Evolutionary conservation across 37 sponge, comb jelly and placozoan genomes (phyloP).

Genomic region (Cliona cf. orientalis): DNA sequence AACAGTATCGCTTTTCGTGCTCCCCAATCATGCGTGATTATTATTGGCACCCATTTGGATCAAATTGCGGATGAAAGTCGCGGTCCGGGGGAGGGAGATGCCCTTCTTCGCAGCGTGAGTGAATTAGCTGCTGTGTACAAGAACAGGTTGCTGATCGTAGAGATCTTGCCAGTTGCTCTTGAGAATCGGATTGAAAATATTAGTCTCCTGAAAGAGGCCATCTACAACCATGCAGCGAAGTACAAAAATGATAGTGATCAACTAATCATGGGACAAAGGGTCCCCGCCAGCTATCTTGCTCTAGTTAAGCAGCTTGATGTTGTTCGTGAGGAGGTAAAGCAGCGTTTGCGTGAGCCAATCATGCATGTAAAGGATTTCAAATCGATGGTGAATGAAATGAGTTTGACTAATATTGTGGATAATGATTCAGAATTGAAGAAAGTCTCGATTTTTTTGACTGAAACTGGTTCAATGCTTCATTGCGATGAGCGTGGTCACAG

Average conservation of each 20-base stretch:
- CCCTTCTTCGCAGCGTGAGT: conserved; percentile 4
- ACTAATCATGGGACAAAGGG: conserved; percentile 36
- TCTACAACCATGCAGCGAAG: conserved; percentile 39
- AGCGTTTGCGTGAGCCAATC: conserved; percentile 10
- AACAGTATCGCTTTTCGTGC: conserved; percentile 68
- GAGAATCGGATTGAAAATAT: conserved; percentile 39
- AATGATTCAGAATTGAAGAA: conserved; percentile 46
- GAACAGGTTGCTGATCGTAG: conserved; percentile 1
- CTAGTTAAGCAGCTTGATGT: conserved; percentile 7
- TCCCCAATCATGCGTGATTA: conserved; percentile 52
- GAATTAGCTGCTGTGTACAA: conserved; percentile 8
- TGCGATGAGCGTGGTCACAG: conserved; percentile 50
- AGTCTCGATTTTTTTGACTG: conserved; percentile 54
- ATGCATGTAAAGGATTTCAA: conserved; percentile 43
- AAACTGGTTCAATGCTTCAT: conserved; percentile 55
- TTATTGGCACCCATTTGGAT: conserved; percentile 76
- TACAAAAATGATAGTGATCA: conserved; percentile 2
- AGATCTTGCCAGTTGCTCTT: conserved; percentile 7
- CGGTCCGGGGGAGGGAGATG: background rate
- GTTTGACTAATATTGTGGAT: conserved; percentile 25
- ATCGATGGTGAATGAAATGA: conserved; percentile 17
- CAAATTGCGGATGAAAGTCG: conserved; percentile 23
- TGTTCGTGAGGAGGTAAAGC: conserved; percentile 12
- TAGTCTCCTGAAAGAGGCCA: conserved; percentile 10
- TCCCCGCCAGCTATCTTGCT: conserved; percentile 50